Base-by-base conservation (phyloP, 2,888 invertebrate species). In the Melanophora roralis region DNA sequence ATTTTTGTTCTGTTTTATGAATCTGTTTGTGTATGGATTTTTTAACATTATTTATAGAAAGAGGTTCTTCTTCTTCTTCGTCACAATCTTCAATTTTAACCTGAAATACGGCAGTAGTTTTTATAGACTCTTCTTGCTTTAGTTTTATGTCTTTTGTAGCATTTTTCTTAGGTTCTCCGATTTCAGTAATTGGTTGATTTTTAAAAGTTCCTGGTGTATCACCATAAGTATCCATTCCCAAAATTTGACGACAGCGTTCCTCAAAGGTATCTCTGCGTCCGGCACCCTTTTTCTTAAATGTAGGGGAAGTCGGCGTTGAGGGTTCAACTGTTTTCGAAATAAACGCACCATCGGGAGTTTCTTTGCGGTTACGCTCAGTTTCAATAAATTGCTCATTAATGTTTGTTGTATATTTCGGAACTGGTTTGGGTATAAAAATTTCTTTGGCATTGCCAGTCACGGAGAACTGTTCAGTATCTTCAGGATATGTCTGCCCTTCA, bases 231-330 rank as follows among this genome's bases (percentile, higher is more conserved):
- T 89, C 87, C 90, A 94, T 93, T 2, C 94, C 94, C 43, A 94
- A 90, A 83, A 94, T 94, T 85, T 94, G 92, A 40, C 93, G 91
- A 82, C 94, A 94, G 36, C 94, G 91, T 86, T 94, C 94, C 87
- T 94, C 94, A 81, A 94, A 94, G 1, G 94, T 94, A 88, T 94
- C 94, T 40, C 93, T 92, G 83, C 94, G 91, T 81, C 92, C 92
- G 38, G 92, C 87, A 1, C 93, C 92, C 43, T 93, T 92, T 82
- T 92, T 93, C 23, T 90, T 85, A 49, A 81, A 87, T 83, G 92
- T 92, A 0, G 90, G 86, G 4, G 84, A 83, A 12, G 80, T 83
- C n/a, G 84, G 84, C 12, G 81, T 78, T 14, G 82, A 68, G 7
- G 76, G 64, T n/a, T 83, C 82, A 7, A 53, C 51, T 3, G 83